Base-by-base conservation (phyloP, 2,797 vertebrate genomes). In the Chaetophractus vellerosus region DNA sequence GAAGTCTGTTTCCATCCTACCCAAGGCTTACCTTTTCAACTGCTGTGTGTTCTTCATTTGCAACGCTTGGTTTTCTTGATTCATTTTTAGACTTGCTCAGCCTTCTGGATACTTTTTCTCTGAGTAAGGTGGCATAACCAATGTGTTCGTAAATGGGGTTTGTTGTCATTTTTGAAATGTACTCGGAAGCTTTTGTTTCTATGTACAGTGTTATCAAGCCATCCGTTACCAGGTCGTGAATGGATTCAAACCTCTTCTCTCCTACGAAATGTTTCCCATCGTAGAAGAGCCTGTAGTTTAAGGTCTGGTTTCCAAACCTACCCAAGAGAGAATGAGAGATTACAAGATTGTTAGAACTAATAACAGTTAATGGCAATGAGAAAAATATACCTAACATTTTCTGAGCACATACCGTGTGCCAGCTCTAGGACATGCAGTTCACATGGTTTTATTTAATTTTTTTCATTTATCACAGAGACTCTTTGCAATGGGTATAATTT, bases 241-340 rank as follows among this genome's bases (percentile, higher is more conserved):
- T 99, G 0, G 99, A 99, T 97, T 99, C 99, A 0, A 99, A 99
- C 96, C 99, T 99, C 98, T 99, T 99, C 98, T 99, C 99, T 5
- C 99, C 99, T 63, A 99, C 99, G 31, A 99, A 99, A 97, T 99
- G 99, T 97, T 99, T 99, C 80, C 99, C 99, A 80, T 99, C 99
- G 0, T 99, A 99, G 98, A 99, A 99, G 93, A 99, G 98, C 93
- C 99, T 98, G 98, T 99, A 99, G 99, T 99, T 99, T 97, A 99
- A 98, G 61, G 99, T 99, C 98, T 99, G 99, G 97, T 99, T 99
- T 71, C 99, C 99, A 96, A 99, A 99, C 97, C 99, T 99, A 97
- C 50, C 95, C 74, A 63, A 0, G 7, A 89, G 28, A 93, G 52
- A 86, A 78, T 5, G 8, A 72, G 45, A 55, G 5, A 92, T 96